Evolutionary conservation across 92 coral and sea anemone species (phyloP).

Genomic region (Meandrina meandrites): DNA sequence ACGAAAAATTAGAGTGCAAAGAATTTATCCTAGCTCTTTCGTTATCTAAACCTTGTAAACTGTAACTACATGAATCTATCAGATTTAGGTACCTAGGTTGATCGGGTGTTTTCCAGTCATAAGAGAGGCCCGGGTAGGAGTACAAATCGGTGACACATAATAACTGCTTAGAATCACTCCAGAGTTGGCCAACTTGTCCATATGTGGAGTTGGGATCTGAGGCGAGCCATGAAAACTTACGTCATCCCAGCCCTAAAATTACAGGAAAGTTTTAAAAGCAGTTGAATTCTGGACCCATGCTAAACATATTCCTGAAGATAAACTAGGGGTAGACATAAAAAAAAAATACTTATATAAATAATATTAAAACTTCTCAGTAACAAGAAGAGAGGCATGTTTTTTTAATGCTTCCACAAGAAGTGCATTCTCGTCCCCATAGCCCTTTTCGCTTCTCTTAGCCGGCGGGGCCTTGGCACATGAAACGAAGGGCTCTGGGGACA

Average conservation of each 20-base stretch:
- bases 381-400: too few relatives aligned
- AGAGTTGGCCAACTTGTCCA: constrained; percentile 88
- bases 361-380: too few relatives aligned
- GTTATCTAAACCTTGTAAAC: too few relatives aligned
- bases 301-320: too few relatives aligned
- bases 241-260: constrained; percentile 93
- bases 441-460: too few relatives aligned
- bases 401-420: too few relatives aligned
- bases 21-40: too few relatives aligned
- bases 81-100: constrained; percentile 72
- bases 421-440: too few relatives aligned
- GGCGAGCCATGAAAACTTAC: constrained; percentile 98
- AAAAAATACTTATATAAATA: not conserved
- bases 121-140: constrained; percentile 91
- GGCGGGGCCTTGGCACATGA: too few relatives aligned
- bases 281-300: not conserved
- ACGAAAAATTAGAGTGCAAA: too few relatives aligned
- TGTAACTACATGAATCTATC: too few relatives aligned
- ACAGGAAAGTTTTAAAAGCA: not conserved
- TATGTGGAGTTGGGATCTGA: constrained; percentile 95
- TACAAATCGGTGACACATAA: constrained; percentile 92
- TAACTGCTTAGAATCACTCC: constrained; percentile 94
- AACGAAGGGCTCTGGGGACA: too few relatives aligned
- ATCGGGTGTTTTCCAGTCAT: constrained; percentile 98
- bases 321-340: not conserved